phyloP scores from a whole-genome alignment of 2,113 vertebrate genomes.

The Prunella fulvescens region DNA sequence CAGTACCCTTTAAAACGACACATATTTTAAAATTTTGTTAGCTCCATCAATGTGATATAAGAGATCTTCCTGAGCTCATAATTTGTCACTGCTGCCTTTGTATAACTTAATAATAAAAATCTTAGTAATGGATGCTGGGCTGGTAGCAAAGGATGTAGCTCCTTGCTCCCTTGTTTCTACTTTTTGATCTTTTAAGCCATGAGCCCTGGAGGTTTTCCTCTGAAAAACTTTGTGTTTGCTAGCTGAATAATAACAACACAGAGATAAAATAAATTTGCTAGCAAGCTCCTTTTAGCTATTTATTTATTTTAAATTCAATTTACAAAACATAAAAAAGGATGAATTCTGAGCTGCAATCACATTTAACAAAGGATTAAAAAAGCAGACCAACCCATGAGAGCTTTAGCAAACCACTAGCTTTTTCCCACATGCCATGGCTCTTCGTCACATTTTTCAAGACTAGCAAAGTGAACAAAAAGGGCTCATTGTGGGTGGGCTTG shows the following conservation, averaged over 20 bases:
- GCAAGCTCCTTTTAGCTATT: background rate
- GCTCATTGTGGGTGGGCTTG: background rate
- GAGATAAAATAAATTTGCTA: background rate
- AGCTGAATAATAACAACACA: background rate
- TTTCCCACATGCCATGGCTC: background rate
- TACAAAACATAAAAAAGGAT: background rate
- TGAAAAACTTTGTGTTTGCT: background rate
- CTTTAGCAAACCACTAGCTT: background rate
- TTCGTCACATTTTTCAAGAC: background rate
- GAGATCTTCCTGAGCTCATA: background rate
- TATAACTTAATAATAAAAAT: background rate
- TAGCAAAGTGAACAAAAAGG: background rate
- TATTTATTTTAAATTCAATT: background rate
- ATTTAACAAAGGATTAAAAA: background rate
- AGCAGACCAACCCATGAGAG: background rate
- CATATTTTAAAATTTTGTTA: background rate
- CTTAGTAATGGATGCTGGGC: background rate
- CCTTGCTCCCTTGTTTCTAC: background rate
- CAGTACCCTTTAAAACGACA: background rate
- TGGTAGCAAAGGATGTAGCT: background rate
- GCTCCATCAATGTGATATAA: background rate
- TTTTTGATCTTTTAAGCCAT: background rate
- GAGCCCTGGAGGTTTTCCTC: background rate
- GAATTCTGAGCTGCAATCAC: background rate
- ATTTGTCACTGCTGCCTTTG: background rate